Conservation (phyloP, 2,888 invertebrate genomes). For the Mesoligia furuncula region DNA sequence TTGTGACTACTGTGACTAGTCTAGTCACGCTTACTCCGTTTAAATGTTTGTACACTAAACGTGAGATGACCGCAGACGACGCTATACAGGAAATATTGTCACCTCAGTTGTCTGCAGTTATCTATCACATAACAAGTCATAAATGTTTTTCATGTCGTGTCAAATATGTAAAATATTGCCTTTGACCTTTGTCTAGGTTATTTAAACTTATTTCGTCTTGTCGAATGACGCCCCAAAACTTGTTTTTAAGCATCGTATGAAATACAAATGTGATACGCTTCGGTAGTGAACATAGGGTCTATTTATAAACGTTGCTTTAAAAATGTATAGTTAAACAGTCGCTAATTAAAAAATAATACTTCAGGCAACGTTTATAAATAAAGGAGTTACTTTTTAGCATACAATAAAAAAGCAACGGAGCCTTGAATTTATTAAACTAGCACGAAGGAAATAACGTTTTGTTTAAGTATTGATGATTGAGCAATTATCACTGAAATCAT, state of each 20-base stretch:
- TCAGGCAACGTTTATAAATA: no score
- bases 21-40: neutral
- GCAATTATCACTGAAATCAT: slow-evolving; percentile 14
- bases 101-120: neutral
- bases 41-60: neutral
- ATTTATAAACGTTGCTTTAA: no score
- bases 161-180: neutral
- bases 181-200: slow-evolving; percentile 18
- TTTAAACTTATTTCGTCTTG: neutral
- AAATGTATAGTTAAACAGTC: no score
- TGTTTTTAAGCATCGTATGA: no score
- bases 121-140: neutral
- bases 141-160: neutral
- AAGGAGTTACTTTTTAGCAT: neutral
- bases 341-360: no score
- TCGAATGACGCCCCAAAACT: neutral
- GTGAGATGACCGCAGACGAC: neutral
- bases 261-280: neutral
- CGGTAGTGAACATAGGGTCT: neutral
- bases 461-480: slow-evolving; percentile 3
- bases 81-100: neutral
- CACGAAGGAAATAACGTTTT: neutral
- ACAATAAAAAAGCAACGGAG: neutral
- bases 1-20: neutral
- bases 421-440: neutral